Conservation (phyloP, 2,113 vertebrate species). For the Onychostruthus taczanowskii region DNA sequence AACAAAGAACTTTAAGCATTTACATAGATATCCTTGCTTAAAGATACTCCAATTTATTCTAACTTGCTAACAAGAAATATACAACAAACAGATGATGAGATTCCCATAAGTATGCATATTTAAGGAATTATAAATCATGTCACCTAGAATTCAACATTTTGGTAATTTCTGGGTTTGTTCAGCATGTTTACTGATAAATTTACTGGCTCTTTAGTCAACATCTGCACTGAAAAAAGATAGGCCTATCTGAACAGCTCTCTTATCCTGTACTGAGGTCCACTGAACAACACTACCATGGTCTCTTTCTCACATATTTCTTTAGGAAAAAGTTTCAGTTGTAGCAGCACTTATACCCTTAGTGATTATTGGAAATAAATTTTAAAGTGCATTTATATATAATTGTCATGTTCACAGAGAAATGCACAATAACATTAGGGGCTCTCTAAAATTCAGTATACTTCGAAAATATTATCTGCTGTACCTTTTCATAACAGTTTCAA, state of each 20-base stretch:
- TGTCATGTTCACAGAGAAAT: not conserved
- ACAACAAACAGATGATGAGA: not conserved
- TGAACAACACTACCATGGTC: not conserved
- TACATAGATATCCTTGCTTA: not conserved
- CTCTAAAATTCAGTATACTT: not conserved
- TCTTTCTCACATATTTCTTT: not conserved
- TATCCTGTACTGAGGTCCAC: not conserved
- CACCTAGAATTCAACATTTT: not conserved
- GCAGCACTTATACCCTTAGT: not conserved
- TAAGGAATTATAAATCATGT: not conserved
- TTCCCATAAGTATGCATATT: not conserved
- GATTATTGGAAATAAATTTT: not conserved
- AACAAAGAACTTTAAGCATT: not conserved
- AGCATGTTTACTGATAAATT: not conserved
- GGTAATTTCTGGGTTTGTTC: not conserved
- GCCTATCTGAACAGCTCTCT: not conserved
- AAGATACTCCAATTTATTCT: not conserved
- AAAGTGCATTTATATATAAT: not conserved
- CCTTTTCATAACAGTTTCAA: not conserved
- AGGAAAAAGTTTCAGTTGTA: not conserved
- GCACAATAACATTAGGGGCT: not conserved
- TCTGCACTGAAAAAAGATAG: not conserved
- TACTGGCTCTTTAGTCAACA: not conserved
- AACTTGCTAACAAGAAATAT: not conserved
- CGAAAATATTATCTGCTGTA: not conserved